These are phyloP conservation scores for Sebastes dallii DNA, from an alignment of 2,797 vertebrate species.

Conservation along the genomic window DNA sequence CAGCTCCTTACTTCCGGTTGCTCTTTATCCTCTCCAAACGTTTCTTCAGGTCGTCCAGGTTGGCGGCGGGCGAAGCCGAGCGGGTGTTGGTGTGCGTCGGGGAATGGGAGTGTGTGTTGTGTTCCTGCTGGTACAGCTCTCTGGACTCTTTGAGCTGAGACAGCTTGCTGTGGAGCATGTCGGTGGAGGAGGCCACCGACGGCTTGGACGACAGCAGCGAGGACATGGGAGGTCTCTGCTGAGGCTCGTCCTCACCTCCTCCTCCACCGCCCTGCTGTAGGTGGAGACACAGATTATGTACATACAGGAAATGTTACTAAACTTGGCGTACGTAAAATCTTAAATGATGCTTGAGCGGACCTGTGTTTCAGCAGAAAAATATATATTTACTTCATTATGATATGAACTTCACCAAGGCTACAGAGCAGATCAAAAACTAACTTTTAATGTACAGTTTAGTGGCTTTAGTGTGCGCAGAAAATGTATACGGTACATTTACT, in stretches of 20 bases:
- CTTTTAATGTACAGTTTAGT: too few relatives aligned
- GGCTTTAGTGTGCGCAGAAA: too few relatives aligned
- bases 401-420: too few relatives aligned
- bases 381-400: too few relatives aligned
- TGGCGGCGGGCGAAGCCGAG: constrained; percentile 86
- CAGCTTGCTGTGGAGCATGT: constrained; percentile 98
- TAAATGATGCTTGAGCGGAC: neutral
- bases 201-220: constrained; percentile 91
- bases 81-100: constrained; percentile 80
- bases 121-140: constrained; percentile 92
- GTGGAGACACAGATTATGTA: neutral
- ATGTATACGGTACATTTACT: too few relatives aligned
- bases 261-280: constrained; percentile 51
- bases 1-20: constrained; percentile 88
- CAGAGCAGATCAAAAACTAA: too few relatives aligned
- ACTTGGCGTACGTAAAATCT: neutral
- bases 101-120: constrained; percentile 83
- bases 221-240: constrained; percentile 85
- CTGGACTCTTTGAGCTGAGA: constrained; percentile 96
- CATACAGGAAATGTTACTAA: neutral
- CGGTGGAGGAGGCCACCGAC: constrained; percentile 93
- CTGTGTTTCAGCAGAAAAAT: neutral
- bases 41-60: constrained; percentile 99
- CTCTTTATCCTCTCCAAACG: constrained; percentile 99
- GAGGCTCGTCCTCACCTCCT: constrained; percentile 69